These are phyloP conservation scores for Piezodorus guildinii DNA, from an alignment of 1,140 invertebrate genomes.

Conservation along the genomic window DNA sequence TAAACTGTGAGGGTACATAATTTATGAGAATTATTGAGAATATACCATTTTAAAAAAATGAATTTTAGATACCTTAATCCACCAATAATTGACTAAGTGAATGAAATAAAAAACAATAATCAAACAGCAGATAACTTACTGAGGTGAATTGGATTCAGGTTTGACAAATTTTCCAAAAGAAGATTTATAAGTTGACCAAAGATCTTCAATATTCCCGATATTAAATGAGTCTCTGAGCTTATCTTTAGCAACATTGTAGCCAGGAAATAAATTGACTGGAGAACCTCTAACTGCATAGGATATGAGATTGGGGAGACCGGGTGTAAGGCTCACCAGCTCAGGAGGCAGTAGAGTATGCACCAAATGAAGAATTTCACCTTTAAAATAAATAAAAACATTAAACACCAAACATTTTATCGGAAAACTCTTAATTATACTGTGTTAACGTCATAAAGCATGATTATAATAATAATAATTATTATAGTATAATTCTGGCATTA, in stretches of 20 bases:
- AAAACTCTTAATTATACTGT: not conserved
- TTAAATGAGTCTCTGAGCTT: not conserved
- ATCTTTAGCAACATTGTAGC: not conserved
- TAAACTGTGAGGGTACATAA: too few relatives aligned
- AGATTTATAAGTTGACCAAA: not conserved
- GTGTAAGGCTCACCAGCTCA: slow-evolving; percentile 68
- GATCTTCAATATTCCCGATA: not conserved
- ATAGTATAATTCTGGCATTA: too few relatives aligned
- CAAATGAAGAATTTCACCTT: slow-evolving; percentile 70
- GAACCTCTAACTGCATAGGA: slow-evolving; percentile 59
- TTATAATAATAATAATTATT: too few relatives aligned
- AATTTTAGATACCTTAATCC: too few relatives aligned
- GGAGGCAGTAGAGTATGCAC: slow-evolving; percentile 71
- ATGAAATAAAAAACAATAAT: not conserved
- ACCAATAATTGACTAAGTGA: not conserved
- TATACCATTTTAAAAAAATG: too few relatives aligned
- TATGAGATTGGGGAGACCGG: slow-evolving; percentile 68
- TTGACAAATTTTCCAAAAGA: not conserved
- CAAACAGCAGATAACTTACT: not conserved
- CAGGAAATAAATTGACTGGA: slow-evolving; percentile 15
- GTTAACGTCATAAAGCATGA: too few relatives aligned
- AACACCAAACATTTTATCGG: not conserved
- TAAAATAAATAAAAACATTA: slow-evolving; percentile 16
- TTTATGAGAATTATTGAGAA: too few relatives aligned
- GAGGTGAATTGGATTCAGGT: not conserved